Evolutionary conservation across 2,888 invertebrate species (phyloP), one percentile per base, ranked within the genome.

Genomic region (Lycaena phlaeas): DNA sequence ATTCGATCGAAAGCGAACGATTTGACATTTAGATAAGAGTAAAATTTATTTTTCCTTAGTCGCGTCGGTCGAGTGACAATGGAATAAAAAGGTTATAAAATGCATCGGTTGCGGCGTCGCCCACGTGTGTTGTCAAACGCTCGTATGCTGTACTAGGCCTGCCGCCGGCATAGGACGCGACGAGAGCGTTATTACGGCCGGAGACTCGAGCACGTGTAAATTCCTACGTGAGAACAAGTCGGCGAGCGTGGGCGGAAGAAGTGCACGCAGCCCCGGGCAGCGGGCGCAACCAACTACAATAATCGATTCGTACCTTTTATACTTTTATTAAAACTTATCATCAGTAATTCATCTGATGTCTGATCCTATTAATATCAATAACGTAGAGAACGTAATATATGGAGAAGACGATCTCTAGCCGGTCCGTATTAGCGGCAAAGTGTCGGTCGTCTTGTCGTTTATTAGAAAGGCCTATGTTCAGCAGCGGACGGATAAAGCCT

Each of bases 21-120:
- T 84, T 84, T 84, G 84, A 84, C 84, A 79, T 84, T 82, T 77
- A 84, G 84, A 84, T 84, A 84, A 84, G 81, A 70, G 66, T 77
- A 65, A 79, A 81, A 84, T 84, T 84, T 84, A 82, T 84, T 77
- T 78, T 79, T 72, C 68, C 72, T 72, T 68, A 70, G 59, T 68
- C 61, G 62, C 69, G 67, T 65, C 61, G 74, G 65, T 64, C 57
- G 68, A 71, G 81, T 82, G 84, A 84, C 82, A 82, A 82, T 82
- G 76, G 81, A 78, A 79, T 82, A 81, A 81, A 82, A 81, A 78
- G 78, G 81, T 82, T 79, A 72, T 82, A 82, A 82, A 82, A 81
- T 64, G 79, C 70, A 68, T 61, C 67, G 65, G 74, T 65, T 68
- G 61, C 60, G 57, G 30, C 61, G 59, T 64, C 79, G 82, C 74